Conservation (phyloP, 2,888 invertebrate genomes). For the Thumatha senex region DNA sequence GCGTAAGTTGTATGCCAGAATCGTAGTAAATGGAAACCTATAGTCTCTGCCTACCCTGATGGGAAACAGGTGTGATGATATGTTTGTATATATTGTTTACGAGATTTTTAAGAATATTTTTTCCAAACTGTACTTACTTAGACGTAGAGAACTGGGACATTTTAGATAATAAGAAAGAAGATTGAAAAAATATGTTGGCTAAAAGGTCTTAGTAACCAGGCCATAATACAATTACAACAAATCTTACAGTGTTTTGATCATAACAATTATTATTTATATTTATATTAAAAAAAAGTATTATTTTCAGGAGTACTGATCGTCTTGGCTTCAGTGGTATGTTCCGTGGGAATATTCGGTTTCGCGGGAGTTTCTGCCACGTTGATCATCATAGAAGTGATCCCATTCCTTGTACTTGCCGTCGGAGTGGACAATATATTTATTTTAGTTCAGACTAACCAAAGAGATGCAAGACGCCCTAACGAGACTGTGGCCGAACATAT, state of each 20-base stretch:
- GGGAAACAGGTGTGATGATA: too few relatives aligned
- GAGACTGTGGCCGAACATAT: slow-evolving; percentile 94
- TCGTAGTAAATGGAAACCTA: too few relatives aligned
- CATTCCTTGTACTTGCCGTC: slow-evolving; percentile 98
- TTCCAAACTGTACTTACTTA: too few relatives aligned
- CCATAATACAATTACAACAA: too few relatives aligned
- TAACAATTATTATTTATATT: not conserved
- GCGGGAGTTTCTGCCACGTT: slow-evolving; percentile 95
- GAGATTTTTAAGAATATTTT: too few relatives aligned
- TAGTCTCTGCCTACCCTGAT: too few relatives aligned
- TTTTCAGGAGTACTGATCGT: slow-evolving; percentile 94
- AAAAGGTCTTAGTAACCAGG: too few relatives aligned
- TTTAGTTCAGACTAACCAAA: slow-evolving; percentile 96
- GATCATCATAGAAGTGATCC: slow-evolving; percentile 99
- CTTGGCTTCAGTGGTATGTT: slow-evolving; percentile 95
- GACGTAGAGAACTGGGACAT: too few relatives aligned
- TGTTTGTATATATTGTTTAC: too few relatives aligned
- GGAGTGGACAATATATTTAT: slow-evolving; percentile 99
- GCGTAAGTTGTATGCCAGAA: too few relatives aligned
- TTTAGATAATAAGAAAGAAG: too few relatives aligned
- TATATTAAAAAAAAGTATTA: not conserved
- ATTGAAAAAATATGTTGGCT: too few relatives aligned
- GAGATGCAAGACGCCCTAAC: slow-evolving; percentile 87
- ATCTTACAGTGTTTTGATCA: not conserved
- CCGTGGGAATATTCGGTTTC: slow-evolving; percentile 96